phyloP scores from a whole-genome alignment of 2,888 invertebrate species.

The Torymus tubicola region DNA sequence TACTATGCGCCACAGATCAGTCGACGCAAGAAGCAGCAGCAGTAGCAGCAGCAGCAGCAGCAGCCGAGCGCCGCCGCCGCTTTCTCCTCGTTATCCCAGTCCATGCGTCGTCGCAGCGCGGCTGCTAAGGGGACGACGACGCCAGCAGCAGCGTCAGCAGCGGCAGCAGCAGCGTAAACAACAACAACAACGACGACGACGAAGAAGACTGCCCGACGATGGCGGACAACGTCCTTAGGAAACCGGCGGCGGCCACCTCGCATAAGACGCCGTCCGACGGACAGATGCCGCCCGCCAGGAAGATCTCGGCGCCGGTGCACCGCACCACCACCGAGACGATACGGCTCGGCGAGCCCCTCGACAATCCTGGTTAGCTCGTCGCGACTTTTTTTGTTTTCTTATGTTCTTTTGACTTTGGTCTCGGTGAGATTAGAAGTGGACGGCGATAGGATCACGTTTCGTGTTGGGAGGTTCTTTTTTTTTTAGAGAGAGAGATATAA shows the following conservation, averaged over 20 bases:
- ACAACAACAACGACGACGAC: slow-evolving; percentile 27
- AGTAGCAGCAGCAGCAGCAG: slow-evolving; percentile 78
- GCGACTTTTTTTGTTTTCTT: background rate
- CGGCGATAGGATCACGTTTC: too few species aligned
- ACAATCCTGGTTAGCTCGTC: slow-evolving; percentile 52
- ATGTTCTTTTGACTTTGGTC: background rate
- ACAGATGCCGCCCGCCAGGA: slow-evolving; percentile 64
- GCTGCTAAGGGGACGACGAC: slow-evolving; percentile 36
- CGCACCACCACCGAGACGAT: slow-evolving; percentile 74
- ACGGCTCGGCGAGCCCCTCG: slow-evolving; percentile 68
- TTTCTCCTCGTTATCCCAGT: too few species aligned
- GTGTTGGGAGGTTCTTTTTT: too few species aligned
- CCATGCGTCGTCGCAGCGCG: too few species aligned
- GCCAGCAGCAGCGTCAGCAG: slow-evolving; percentile 14
- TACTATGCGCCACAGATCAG: slow-evolving; percentile 45
- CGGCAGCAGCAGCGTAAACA: slow-evolving; percentile 11
- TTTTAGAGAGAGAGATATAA: too few species aligned
- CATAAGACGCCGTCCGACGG: background rate
- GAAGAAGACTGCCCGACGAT: slow-evolving; percentile 15
- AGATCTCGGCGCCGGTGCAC: slow-evolving; percentile 70
- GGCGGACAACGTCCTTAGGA: slow-evolving; percentile 57
- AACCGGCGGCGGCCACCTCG: slow-evolving; percentile 19
- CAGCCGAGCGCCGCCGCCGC: slow-evolving; percentile 68
- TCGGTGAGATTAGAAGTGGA: too few species aligned
- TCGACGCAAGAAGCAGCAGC: slow-evolving; percentile 50